Evolutionary conservation across 2,888 invertebrate species (phyloP), one percentile per base, ranked within the genome.

Genomic region (Orthosia gothica): DNA sequence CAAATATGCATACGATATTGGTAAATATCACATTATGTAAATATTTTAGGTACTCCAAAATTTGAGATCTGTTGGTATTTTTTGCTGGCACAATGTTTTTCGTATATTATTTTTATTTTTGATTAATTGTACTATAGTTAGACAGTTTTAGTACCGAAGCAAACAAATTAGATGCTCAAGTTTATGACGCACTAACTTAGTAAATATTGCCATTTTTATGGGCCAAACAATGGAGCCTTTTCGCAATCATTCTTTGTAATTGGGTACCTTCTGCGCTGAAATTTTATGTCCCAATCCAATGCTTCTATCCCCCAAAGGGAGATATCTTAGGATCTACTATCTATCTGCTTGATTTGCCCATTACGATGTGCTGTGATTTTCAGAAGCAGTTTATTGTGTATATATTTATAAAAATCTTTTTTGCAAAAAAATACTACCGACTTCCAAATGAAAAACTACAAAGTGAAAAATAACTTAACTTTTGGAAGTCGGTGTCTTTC

Each of bases 21-120:
- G 81, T 82, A 63, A 85, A 76, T 62, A 74, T 71, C n/a, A 70
- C 26, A 81, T 81, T 57, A 70, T 57, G 66, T 75, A 49, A 75
- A 65, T 62, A 61, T 50, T 66, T 76, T 70, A n/a, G n/a, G n/a
- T n/a, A 70, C 15, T 49, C 72, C 66, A 67, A 54, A 59, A 54
- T 80, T n/a, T 81, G 63, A 70, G 70, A 70, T 71, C 57, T 45
- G 15, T 32, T 23, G 13, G 20, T 59, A 26, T 50, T 61, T 47
- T 55, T 70, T 64, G 45, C 12, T 16, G 54, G 7, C 61, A 70
- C n/a, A 64, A 57, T 26, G 16, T 67, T 64, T 16, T 16, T 49
- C 32, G 20, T 58, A 18, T 18, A 52, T 4, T 32, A 5, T 7
- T 7, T 23, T 16, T 20, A 18, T 47, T 59, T 62, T 72, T 50